Conservation (phyloP, 2,113 vertebrate species). For the Amblyopsis rosae region DNA sequence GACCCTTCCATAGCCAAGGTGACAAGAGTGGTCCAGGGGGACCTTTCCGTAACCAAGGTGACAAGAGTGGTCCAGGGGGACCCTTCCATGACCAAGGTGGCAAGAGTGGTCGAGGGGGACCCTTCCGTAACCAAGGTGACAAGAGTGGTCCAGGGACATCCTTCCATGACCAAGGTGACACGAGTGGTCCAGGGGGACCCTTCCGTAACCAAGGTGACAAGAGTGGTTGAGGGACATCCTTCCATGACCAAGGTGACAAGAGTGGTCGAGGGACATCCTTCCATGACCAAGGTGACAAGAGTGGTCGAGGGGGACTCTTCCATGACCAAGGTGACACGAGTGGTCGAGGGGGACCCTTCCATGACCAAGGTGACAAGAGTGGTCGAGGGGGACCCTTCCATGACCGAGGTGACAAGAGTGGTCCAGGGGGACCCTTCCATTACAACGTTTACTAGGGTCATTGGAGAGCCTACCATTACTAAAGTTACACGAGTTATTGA, state of each 20-base stretch:
- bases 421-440: slow-evolving; percentile 12
- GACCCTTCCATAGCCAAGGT: slow-evolving; percentile 31
- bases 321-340: slow-evolving; percentile 38
- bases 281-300: not conserved
- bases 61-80: slow-evolving; percentile 60
- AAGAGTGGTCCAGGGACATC: slow-evolving; percentile 20
- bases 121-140: slow-evolving; percentile 12
- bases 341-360: slow-evolving; percentile 24
- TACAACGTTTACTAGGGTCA: slow-evolving; percentile 15
- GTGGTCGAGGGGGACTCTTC: slow-evolving; percentile 28
- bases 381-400: not conserved
- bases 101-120: slow-evolving; percentile 11
- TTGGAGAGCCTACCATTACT: slow-evolving; percentile 10
- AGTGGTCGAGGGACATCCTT: slow-evolving; percentile 31
- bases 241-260: slow-evolving; percentile 3
- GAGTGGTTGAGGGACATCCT: slow-evolving; percentile 17
- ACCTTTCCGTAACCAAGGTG: slow-evolving; percentile 31
- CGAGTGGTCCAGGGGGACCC: slow-evolving; percentile 31
- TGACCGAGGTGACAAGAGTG: slow-evolving; percentile 6
- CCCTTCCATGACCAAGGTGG: slow-evolving; percentile 18
- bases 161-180: slow-evolving; percentile 37
- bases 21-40: not conserved
- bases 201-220: slow-evolving; percentile 29
- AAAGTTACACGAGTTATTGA: slow-evolving; percentile 28
- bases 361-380: slow-evolving; percentile 33